Evolutionary conservation across 2,113 vertebrate species (phyloP), one percentile per base, ranked within the genome.

Genomic region (Andinoacara biseriatus): DNA sequence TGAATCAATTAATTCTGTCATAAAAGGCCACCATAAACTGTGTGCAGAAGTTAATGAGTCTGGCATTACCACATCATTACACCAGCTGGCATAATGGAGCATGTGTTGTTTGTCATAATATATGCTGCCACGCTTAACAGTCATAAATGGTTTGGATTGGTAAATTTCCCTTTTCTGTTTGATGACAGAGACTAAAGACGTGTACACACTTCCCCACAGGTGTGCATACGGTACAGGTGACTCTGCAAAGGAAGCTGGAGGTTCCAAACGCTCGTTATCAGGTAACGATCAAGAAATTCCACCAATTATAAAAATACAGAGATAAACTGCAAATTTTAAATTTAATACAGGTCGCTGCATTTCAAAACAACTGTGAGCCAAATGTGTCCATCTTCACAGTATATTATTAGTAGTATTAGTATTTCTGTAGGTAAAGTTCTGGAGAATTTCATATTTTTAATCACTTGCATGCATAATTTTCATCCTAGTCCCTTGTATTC

Each of bases 81-180:
- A 98, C 96, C 98, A 99, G 97, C 97, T 99, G 97, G 97, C 96
- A 97, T 94, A 96, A 96, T 94, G 94, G 94, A 98, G 97, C 97
- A 98, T 97, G 97, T 98, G 97, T 96, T 98, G 97, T 99, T 98
- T 98, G 98, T 99, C 97, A 98, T 98, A 96, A 98, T 98, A 97
- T 97, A 96, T 94, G 96, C 96, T 96, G 97, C 96, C 97, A 97
- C 93, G 95, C 96, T 97, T 97, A 97, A 96, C 97, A 96, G 95
- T 96, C 97, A 97, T 97, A 97, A 96, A 97, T 97, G 97, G 96
- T 97, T 97, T 96, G 96, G 62, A 85, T 74, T 82, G 90, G 58
- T 59, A 59, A 84, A n/a, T 90, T 90, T 87, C 22, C 22, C 29
- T 74, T 69, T 85, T 75, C 33, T 67, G 54, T 88, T 81, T 80